Conservation (phyloP, 2,888 invertebrate species). For the Drymonia ruficornis region DNA sequence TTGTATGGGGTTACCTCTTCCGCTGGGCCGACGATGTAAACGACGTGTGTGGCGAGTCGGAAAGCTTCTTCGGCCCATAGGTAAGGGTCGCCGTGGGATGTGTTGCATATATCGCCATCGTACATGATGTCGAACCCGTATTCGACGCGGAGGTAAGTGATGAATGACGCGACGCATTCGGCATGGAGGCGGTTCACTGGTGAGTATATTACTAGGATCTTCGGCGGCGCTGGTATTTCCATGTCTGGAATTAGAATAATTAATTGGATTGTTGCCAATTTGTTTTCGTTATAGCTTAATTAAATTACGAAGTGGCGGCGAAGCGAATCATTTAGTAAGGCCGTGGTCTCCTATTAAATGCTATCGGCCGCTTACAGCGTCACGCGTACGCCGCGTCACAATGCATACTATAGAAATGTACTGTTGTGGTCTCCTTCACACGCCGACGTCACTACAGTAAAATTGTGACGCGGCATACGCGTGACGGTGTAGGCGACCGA, state of each 20-base stretch:
- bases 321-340: no score
- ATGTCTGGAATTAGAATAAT: conserved; percentile 43
- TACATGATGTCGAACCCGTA: conserved; percentile 71
- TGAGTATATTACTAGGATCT: conserved; percentile 71
- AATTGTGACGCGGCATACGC: no score
- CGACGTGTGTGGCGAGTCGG: conserved; percentile 58
- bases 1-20: conserved; percentile 60
- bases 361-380: no score
- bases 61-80: conserved; percentile 72
- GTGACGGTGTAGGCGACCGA: no score
- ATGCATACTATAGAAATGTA: no score
- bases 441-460: no score
- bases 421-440: no score
- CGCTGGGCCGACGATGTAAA: conserved; percentile 70
- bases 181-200: conserved; percentile 68
- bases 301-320: no score
- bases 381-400: no score
- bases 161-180: conserved; percentile 69
- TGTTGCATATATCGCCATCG: conserved; percentile 66
- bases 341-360: no score
- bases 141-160: conserved; percentile 65
- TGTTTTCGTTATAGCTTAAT: no score
- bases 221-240: conserved; percentile 69
- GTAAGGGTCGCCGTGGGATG: conserved; percentile 68
- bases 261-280: background rate